These are phyloP conservation scores for Hypotaenidia philippensis DNA, from an alignment of 2,797 vertebrate genomes.

Conservation along the genomic window DNA sequence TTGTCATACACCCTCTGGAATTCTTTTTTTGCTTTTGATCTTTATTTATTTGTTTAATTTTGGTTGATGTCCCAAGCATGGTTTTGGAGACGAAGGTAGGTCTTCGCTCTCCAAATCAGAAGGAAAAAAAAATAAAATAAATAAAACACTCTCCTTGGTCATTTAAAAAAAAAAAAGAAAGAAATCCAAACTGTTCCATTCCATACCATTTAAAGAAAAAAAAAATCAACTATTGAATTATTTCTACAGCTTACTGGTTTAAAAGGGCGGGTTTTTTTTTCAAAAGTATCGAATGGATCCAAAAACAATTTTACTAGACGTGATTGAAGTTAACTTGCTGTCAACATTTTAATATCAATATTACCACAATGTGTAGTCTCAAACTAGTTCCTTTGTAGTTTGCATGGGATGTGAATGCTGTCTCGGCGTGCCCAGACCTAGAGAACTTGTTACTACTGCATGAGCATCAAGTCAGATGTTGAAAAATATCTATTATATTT, in stretches of 20 bases:
- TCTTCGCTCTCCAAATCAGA: slow-evolving; percentile 51
- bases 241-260: slow-evolving; percentile 52
- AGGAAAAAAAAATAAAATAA: background rate
- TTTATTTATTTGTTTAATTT: slow-evolving; percentile 69
- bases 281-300: slow-evolving; percentile 80
- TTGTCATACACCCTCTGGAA: slow-evolving; percentile 73
- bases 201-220: slow-evolving; percentile 52
- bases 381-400: slow-evolving; percentile 87
- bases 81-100: slow-evolving; percentile 68
- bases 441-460: slow-evolving; percentile 83
- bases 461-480: slow-evolving; percentile 85
- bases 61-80: slow-evolving; percentile 62
- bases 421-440: slow-evolving; percentile 83
- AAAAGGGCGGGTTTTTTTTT: slow-evolving; percentile 54
- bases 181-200: slow-evolving; percentile 64
- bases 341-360: slow-evolving; percentile 85
- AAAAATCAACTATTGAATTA: background rate
- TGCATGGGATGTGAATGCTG: slow-evolving; percentile 91
- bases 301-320: slow-evolving; percentile 71
- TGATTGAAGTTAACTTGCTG: slow-evolving; percentile 81
- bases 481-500: slow-evolving; percentile 80
- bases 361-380: slow-evolving; percentile 86
- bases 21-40: slow-evolving; percentile 68
- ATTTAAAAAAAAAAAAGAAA: background rate
- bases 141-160: slow-evolving; percentile 36